Base-by-base conservation (phyloP, 1,140 invertebrate genomes). In the Luehdorfia chinensis region DNA sequence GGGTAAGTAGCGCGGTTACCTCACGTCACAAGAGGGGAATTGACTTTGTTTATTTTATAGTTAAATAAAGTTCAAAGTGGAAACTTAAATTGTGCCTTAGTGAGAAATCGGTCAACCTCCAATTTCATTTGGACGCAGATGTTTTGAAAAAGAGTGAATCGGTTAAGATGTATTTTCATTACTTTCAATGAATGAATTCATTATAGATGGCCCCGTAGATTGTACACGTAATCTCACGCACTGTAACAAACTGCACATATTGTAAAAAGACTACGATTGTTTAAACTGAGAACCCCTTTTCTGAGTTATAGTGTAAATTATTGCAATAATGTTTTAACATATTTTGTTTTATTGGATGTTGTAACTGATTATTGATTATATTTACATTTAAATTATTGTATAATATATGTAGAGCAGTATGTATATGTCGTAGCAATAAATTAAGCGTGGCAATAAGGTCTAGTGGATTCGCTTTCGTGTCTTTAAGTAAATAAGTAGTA, bases 51-150 rank as follows among this genome's bases (percentile, higher is more conserved):
- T 79, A 69, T 78, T 74, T 84, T 75, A 81, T 71, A 70, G 41
- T 76, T 70, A 69, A 77, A 79, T 75, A 74, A 83, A 80, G 76
- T 85, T 81, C 76, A 85, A 85, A 84, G 60, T 66, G 72, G 70
- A 83, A 75, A 81, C 75, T 77, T 74, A 79, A 79, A 85, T 85
- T 84, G 78, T 85, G 81, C 81, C 81, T 85, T 85, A 85, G 81
- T 83, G 81, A 79, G 59, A 71, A 72, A 75, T 59, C 30, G 68
- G 67, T 73, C 72, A 75, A 66, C 66, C 59, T 62, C 64, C 63
- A 63, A 72, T 71, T 77, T 70, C 48, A 54, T 71, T 80, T 70
- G 67, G 62, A 52, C 36, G 50, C 46, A 48, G 68, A 66, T 58
- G 51, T 43, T 43, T 43, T 30, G 45, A 9, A 11, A 2, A 7